Evolutionary conservation across 2,113 vertebrate species (phyloP).

Genomic region (Callaeas wilsoni): DNA sequence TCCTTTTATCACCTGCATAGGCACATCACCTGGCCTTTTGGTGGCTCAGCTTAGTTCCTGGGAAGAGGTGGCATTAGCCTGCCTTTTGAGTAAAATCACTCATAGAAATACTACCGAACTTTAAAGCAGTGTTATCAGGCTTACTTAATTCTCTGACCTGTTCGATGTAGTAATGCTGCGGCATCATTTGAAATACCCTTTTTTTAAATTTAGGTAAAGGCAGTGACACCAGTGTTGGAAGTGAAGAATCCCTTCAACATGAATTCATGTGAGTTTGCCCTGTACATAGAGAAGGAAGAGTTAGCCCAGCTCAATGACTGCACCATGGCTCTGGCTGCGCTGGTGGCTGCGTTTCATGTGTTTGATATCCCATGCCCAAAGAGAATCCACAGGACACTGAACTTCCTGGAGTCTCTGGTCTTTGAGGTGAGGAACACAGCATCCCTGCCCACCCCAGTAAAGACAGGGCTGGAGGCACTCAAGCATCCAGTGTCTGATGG

Average conservation of each 20-base stretch:
- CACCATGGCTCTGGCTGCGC: conserved; percentile 26
- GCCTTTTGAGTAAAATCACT: neutral
- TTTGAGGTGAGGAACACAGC: conserved; percentile 41
- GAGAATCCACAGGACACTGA: conserved; percentile 57
- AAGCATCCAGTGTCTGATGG: neutral
- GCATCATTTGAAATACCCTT: neutral
- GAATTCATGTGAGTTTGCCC: conserved; percentile 30
- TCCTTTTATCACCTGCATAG: neutral
- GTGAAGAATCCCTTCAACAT: conserved; percentile 66
- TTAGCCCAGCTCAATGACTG: conserved; percentile 53
- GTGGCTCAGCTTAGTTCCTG: neutral
- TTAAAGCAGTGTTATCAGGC: neutral
- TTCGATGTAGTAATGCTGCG: neutral
- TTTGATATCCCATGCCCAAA: conserved; percentile 44
- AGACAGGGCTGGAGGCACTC: neutral
- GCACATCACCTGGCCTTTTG: neutral
- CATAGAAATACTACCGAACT: neutral
- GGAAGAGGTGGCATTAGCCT: neutral
- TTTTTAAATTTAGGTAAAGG: conserved; percentile 43
- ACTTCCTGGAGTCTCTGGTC: conserved; percentile 65
- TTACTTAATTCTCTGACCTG: neutral
- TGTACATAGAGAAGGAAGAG: conserved; percentile 62
- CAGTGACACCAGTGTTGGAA: conserved; percentile 52
- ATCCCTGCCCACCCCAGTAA: neutral
- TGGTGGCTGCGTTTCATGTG: conserved; percentile 62